phyloP scores from a whole-genome alignment of 2,797 vertebrate species.

The Pteropus rufus region DNA sequence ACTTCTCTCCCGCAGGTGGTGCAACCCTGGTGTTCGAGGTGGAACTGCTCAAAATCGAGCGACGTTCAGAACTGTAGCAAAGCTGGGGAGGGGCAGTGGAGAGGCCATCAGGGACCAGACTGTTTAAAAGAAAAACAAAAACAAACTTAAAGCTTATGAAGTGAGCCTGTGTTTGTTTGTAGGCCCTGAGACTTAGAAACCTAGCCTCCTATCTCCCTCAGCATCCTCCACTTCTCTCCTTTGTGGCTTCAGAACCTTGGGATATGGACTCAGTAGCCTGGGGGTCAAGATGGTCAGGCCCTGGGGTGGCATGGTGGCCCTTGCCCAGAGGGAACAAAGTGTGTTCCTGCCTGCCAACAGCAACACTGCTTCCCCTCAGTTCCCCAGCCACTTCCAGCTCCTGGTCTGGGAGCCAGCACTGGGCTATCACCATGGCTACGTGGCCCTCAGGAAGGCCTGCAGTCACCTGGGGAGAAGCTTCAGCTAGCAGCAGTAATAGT shows the following conservation, averaged over 20 bases:
- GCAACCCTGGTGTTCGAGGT: slow-evolving; percentile 94
- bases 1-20: slow-evolving; percentile 81
- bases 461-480: slow-evolving; percentile 57
- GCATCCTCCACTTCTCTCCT: background rate
- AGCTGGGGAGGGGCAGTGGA: background rate
- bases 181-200: background rate
- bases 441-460: slow-evolving; percentile 39
- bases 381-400: slow-evolving; percentile 41
- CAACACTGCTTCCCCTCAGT: background rate
- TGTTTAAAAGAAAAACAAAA: slow-evolving; percentile 31
- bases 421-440: slow-evolving; percentile 31
- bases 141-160: slow-evolving; percentile 4
- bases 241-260: background rate
- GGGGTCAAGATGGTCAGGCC: background rate
- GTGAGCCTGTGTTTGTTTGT: slow-evolving; percentile 56
- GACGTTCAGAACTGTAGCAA: slow-evolving; percentile 87
- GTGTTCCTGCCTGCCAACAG: background rate
- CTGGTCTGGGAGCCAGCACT: slow-evolving; percentile 51
- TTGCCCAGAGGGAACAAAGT: background rate
- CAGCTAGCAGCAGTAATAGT: background rate
- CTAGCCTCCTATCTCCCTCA: background rate
- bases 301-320: background rate
- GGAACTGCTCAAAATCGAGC: slow-evolving; percentile 90
- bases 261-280: background rate
- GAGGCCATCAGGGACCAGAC: slow-evolving; percentile 65